These are phyloP conservation scores for Tigriopus japonicus DNA, from an alignment of 1,140 invertebrate species.

Conservation along the genomic window DNA sequence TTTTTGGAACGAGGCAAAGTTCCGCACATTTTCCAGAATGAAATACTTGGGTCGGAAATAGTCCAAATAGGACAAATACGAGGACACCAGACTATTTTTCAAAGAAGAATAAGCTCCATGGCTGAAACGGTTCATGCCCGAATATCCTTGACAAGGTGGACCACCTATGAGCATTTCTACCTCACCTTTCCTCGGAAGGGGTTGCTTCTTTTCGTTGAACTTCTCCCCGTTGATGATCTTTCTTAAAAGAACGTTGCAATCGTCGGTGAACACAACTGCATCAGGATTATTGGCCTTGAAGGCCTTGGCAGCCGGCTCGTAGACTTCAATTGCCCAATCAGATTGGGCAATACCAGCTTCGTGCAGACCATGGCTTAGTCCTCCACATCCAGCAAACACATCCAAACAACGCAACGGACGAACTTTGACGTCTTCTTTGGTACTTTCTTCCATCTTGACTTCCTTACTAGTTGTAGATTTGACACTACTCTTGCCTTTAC, in stretches of 20 bases:
- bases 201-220: slow-evolving; percentile 38
- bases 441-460: slow-evolving; percentile 19
- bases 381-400: slow-evolving; percentile 77
- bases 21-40: slow-evolving; percentile 66
- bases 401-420: slow-evolving; percentile 44
- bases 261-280: slow-evolving; percentile 53
- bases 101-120: slow-evolving; percentile 66
- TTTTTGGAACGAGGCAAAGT: slow-evolving; percentile 59
- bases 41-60: slow-evolving; percentile 49
- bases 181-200: slow-evolving; percentile 52
- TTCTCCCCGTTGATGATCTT: slow-evolving; percentile 34
- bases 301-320: slow-evolving; percentile 53
- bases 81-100: slow-evolving; percentile 69
- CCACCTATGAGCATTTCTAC: slow-evolving; percentile 69
- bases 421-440: slow-evolving; percentile 22
- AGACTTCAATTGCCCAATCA: slow-evolving; percentile 63
- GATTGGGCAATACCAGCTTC: slow-evolving; percentile 26
- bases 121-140: slow-evolving; percentile 75
- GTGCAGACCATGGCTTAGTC: slow-evolving; percentile 31
- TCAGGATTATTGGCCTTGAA: slow-evolving; percentile 55
- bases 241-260: slow-evolving; percentile 53
- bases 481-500: slow-evolving; percentile 30
- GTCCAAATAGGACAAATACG: slow-evolving; percentile 29
- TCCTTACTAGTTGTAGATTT: slow-evolving; percentile 18
- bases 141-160: slow-evolving; percentile 80